Base-by-base conservation (phyloP, 1,140 invertebrate species). In the Drosophila pallidifrons region DNA sequence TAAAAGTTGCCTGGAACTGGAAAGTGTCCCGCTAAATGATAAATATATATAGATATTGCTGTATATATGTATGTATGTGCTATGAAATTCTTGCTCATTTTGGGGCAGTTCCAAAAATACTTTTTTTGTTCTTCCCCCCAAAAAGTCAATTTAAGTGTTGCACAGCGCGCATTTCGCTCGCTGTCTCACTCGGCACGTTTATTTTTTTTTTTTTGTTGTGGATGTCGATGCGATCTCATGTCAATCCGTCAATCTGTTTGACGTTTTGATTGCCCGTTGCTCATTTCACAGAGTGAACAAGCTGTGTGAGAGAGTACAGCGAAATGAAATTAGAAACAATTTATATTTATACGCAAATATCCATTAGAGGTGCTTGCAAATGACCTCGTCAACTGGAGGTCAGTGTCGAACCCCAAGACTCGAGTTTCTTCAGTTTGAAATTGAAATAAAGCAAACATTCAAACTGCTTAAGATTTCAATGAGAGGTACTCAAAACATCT, bases 251-350 rank as follows among this genome's bases (percentile, higher is more conserved):
- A 65, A 65, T 65, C 63, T 41, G 54, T 8, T 52, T 83, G 83
- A 87, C 83, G 64, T 79, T 88, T 88, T 88, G 83, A 87, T 88
- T 82, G 77, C 46, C 63, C 66, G 51, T 47, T 69, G 61, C 59
- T 35, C 52, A 79, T 72, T 82, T 82, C 35, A 41, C 46, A 65
- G 63, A 32, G 6, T 35, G 75, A 46, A 35, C 13, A 32, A 30
- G 16, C n/a, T 58, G 43, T 57, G 10, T 45, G 2, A 25, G 30
- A 35, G 32, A 72, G 59, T 49, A 32, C n/a, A 32, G 47, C 51
- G 51, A 70, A 75, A 67, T 73, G 20, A 54, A 76, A 79, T 86
- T 79, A 73, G 66, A 81, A 81, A 69, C 82, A 79, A 79, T 81
- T 79, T 85, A 74, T 77, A 79, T 81, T 79, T 83, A 75, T 77